Base-by-base conservation (phyloP, 2,113 vertebrate species). In the Dascyllus trimaculatus region DNA sequence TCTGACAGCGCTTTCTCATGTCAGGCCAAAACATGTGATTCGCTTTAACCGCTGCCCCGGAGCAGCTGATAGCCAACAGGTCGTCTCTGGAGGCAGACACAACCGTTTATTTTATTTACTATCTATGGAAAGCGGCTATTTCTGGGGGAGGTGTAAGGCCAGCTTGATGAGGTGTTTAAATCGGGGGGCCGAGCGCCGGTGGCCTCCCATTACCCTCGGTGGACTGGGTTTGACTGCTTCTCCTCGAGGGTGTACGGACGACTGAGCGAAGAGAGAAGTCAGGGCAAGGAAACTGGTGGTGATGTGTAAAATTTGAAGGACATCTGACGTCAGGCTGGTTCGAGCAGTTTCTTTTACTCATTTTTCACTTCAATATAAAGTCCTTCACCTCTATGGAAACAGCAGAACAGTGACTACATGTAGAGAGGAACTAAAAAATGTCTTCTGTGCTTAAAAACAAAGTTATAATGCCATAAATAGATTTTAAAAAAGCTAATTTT, bases 1-100 rank as follows among this genome's bases (percentile, higher is more conserved):
- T 71, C 69, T 90, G 87, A 90, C 86, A 76, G 77, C 63, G 48
- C 67, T 78, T 80, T 93, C 78, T 91, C 87, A 91, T 89, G 86
- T 85, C 49, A 74, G 52, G 88, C 91, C 93, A 93, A 89, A n/a
- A 90, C 92, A 93, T 92, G 80, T 92, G 93, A 93, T 91, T 93
- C 83, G 59, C 53, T 76, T 92, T 92, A 89, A 81, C 51, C 43
- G 13, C 58, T 25, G 62, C 61, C 51, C 63, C 60, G 65, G 67
- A 85, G 80, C 84, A 71, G 81, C 76, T 79, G 89, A 90, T 89
- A 82, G 82, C 54, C 73, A 86, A 73, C 64, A 78, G 40, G 40
- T 24, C 67, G 62, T 38, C 61, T 61, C 18, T 26, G 4, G 0
- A 25, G 52, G n/a, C 60, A 48, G 64, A 61, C 69, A 22, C 56